Percentiles rank a stretch among this genome's conserved stretches.
phyloP scores from a whole-genome alignment of 2,888 invertebrate genomes.

The Melanostoma scalare region DNA sequence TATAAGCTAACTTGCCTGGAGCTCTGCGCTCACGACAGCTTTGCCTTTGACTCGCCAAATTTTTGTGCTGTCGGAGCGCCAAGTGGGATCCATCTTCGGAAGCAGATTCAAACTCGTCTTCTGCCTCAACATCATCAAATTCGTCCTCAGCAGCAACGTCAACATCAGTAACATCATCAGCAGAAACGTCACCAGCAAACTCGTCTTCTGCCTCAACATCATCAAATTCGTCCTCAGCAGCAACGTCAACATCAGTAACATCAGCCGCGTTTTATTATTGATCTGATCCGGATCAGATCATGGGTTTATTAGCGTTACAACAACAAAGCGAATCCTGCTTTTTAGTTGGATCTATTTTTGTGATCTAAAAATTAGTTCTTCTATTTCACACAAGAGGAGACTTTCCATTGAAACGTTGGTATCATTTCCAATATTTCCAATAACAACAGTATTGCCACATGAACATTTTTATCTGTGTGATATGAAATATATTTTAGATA shows the following conservation, averaged over 20 bases:
- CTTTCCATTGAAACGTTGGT: no score
- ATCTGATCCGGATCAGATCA: no score
- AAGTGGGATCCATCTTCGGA: conserved; percentile 1
- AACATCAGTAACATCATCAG: not conserved
- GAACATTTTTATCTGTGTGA: no score
- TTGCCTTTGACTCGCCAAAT: conserved; percentile 18
- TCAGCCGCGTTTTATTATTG: no score
- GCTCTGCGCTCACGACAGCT: conserved; percentile 31
- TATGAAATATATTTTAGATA: no score
- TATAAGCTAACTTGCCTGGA: conserved; percentile 33
- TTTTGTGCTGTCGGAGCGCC: conserved; percentile 12
- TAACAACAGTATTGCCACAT: no score
- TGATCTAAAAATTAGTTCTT: no score
- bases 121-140: conserved; percentile 10
- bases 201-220: conserved; percentile 11
- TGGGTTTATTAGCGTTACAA: no score
- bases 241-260: not conserved
- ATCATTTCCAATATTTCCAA: no score
- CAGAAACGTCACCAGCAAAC: not conserved
- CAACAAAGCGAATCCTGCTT: no score
- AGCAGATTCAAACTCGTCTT: conserved; percentile 13
- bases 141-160: conserved; percentile 1
- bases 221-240: conserved; percentile 3
- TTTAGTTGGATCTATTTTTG: no score
- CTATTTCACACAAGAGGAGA: no score